Conservation (phyloP, 2,113 vertebrate species). For the Hippopotamus amphibius region DNA sequence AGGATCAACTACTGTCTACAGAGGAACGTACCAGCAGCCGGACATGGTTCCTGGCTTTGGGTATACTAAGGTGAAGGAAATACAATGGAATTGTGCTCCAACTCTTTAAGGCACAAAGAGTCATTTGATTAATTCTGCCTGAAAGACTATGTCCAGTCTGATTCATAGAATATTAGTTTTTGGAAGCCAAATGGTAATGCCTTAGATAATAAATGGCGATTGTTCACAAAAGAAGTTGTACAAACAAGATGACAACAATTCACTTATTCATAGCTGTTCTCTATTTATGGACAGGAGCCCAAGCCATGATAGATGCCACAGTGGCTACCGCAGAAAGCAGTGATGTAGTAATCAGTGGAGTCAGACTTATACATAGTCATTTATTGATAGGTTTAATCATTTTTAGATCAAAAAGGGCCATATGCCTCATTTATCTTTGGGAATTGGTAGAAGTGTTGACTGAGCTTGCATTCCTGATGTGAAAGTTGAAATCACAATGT, state of each 20-base stretch:
- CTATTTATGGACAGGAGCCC: neutral
- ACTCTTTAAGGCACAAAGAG: neutral
- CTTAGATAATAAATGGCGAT: neutral
- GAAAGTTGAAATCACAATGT: constrained; percentile 18
- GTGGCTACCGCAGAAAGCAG: neutral
- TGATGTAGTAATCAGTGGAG: neutral
- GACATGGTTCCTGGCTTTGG: neutral
- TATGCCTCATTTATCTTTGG: neutral
- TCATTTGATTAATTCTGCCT: neutral
- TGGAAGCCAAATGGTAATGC: neutral
- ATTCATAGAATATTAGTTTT: constrained; percentile 14
- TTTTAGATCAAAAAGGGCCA: neutral
- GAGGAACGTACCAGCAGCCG: neutral
- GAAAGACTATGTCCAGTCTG: neutral
- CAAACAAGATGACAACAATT: neutral
- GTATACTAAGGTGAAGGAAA: neutral
- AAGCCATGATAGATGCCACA: neutral
- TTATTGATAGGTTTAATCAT: neutral
- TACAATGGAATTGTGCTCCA: neutral
- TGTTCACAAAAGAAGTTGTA: neutral
- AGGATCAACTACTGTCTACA: neutral
- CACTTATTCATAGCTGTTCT: neutral
- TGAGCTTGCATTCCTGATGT: neutral
- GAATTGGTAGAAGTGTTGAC: neutral
- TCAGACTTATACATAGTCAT: neutral